Percentiles rank a stretch among this genome's conserved stretches.
These are phyloP conservation scores for Synergus umbraculus DNA, from an alignment of 2,888 invertebrate genomes.

Conservation along the genomic window DNA sequence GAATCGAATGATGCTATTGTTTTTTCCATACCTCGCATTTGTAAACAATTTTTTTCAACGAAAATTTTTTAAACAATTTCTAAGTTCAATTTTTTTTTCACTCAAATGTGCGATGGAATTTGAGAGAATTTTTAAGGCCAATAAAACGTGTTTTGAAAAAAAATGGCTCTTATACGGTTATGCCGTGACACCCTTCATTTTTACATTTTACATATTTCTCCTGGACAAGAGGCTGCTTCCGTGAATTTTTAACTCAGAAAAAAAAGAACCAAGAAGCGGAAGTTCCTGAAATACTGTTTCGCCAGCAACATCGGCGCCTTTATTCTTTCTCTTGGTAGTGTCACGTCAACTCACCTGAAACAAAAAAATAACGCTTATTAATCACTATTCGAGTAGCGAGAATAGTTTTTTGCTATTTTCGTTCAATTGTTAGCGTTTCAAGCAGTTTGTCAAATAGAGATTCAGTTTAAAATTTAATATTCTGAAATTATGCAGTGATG, in stretches of 20 bases:
- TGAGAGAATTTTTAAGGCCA: no score
- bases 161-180: no score
- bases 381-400: conserved; percentile 15
- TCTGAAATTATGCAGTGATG: conserved; percentile 53
- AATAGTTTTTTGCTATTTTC: not conserved
- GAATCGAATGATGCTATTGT: no score
- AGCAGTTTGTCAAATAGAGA: not conserved
- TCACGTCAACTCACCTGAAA: conserved; percentile 52
- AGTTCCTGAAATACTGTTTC: conserved; percentile 23
- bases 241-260: not conserved
- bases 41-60: no score
- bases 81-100: no score
- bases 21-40: no score
- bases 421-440: conserved; percentile 6
- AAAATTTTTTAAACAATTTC: no score
- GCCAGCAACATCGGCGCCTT: conserved; percentile 33
- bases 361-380: conserved; percentile 49
- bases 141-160: no score
- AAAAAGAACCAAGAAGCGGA: not conserved
- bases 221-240: not conserved
- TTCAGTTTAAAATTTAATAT: conserved; percentile 32
- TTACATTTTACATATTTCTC: no score
- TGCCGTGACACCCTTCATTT: no score
- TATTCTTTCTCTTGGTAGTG: conserved; percentile 43
- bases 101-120: no score